phyloP scores from a whole-genome alignment of 2,888 invertebrate species.

The Drosophila histrio region DNA sequence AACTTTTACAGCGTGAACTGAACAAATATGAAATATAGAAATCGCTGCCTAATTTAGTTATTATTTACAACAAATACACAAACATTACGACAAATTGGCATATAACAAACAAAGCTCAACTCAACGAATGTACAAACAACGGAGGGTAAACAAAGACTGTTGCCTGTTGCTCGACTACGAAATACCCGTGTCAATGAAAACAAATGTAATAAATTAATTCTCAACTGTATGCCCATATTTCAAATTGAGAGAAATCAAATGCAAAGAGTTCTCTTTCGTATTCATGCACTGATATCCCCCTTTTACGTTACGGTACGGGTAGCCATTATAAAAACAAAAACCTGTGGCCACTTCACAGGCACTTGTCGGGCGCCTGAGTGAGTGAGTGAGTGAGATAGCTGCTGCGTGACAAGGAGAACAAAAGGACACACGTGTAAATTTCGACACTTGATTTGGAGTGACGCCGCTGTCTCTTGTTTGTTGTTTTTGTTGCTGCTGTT shows the following conservation, averaged over 20 bases:
- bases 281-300: neutral
- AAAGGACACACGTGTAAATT: conserved; percentile 71
- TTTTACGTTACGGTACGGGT: neutral
- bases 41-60: conserved; percentile 70
- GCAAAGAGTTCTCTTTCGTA: neutral
- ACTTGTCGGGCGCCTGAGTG: conserved; percentile 5
- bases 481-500: neutral
- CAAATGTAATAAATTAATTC: neutral
- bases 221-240: neutral
- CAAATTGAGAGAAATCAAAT: neutral
- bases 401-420: conserved; percentile 39
- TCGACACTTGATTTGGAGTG: conserved; percentile 58
- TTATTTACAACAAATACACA: conserved; percentile 70
- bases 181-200: conserved; percentile 16
- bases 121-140: conserved; percentile 45
- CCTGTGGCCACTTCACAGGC: conserved; percentile 25
- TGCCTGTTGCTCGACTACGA: conserved; percentile 5
- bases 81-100: conserved; percentile 67
- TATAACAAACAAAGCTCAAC: conserved; percentile 58
- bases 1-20: conserved; percentile 13
- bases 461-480: conserved; percentile 18
- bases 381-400: conserved; percentile 13
- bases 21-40: conserved; percentile 28
- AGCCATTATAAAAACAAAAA: conserved; percentile 18
- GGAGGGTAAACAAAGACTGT: neutral